Evolutionary conservation across 37 sponge, comb jelly and placozoan genomes (phyloP).

Genomic region (Petrosia ficiformis): DNA sequence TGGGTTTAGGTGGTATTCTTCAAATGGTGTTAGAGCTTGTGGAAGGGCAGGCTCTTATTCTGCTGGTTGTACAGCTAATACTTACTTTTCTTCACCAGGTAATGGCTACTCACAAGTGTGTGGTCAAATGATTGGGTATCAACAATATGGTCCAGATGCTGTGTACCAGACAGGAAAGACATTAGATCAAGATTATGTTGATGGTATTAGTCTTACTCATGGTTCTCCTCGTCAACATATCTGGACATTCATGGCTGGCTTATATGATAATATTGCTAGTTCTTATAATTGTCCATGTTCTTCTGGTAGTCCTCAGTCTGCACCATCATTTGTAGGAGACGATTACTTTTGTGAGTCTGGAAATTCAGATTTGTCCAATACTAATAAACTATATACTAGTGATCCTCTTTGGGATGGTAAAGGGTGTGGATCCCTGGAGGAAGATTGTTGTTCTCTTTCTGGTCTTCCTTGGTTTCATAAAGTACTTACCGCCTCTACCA

Average conservation of each 20-base stretch:
- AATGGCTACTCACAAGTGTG: not conserved
- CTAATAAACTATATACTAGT: not conserved
- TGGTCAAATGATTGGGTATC: not conserved
- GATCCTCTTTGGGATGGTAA: conserved; percentile 28
- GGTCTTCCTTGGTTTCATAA: conserved; percentile 35
- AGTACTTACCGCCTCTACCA: not conserved
- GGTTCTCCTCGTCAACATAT: conserved; percentile 3
- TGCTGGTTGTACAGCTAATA: not conserved
- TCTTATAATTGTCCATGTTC: conserved; percentile 9
- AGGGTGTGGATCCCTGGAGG: conserved; percentile 7
- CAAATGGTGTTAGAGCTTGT: not conserved
- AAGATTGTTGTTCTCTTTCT: not conserved
- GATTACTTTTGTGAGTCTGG: conserved; percentile 34
- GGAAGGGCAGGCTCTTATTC: not conserved
- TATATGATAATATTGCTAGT: not conserved
- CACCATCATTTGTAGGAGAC: conserved; percentile 16
- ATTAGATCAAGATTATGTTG: not conserved
- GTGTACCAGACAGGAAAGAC: not conserved
- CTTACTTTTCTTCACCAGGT: not conserved
- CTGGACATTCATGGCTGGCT: not conserved
- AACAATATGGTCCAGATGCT: not conserved
- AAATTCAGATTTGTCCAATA: not conserved
- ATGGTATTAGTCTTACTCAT: conserved; percentile 1
- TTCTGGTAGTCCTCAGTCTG: not conserved
- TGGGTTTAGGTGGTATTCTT: not conserved